phyloP scores from a whole-genome alignment of 2,797 vertebrate genomes.

The Hippocampus kuda region DNA sequence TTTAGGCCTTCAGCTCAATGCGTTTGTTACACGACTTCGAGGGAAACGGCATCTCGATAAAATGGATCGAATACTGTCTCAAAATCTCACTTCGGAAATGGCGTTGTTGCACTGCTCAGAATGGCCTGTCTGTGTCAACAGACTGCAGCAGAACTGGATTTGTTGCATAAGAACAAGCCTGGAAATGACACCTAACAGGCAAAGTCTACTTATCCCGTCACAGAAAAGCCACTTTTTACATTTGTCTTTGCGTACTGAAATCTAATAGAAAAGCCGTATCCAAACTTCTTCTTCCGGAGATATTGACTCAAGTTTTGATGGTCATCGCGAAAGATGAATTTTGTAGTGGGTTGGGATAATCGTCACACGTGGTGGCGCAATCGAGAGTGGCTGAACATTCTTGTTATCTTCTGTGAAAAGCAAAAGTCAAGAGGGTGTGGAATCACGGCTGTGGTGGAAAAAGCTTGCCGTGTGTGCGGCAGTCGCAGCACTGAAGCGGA shows the following conservation, averaged over 20 bases:
- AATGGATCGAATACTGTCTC: neutral
- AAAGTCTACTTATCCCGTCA: constrained; percentile 20
- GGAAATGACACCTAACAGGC: constrained; percentile 33
- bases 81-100: neutral
- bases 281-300: no score
- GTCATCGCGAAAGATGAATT: neutral
- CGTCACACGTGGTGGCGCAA: no score
- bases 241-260: neutral
- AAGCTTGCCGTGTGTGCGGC: no score
- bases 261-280: neutral
- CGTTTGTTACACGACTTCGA: constrained; percentile 20
- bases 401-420: no score
- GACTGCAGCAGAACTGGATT: constrained; percentile 25
- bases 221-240: constrained; percentile 13
- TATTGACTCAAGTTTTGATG: neutral
- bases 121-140: constrained; percentile 51
- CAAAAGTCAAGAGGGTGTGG: no score
- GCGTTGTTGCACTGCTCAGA: constrained; percentile 29
- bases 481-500: no score
- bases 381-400: no score
- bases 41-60: neutral
- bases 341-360: no score
- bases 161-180: constrained; percentile 35
- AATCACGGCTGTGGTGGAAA: no score
- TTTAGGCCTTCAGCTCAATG: constrained; percentile 19